Evolutionary conservation across 2,113 vertebrate genomes (phyloP).

Genomic region (Caranx melampygus): DNA sequence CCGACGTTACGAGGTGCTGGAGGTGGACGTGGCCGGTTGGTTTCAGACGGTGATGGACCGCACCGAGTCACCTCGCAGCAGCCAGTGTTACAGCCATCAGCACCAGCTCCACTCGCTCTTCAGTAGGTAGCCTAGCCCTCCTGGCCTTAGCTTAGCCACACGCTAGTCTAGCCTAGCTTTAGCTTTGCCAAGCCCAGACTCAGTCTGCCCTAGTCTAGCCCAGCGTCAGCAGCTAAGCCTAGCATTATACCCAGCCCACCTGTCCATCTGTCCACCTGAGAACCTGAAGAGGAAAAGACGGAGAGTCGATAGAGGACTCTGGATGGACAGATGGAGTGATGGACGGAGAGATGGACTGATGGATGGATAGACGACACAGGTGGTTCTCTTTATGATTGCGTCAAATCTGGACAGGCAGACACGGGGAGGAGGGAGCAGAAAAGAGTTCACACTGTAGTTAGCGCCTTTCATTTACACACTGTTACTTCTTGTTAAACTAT

Average conservation of each 20-base stretch:
- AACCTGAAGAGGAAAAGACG: constrained; percentile 38
- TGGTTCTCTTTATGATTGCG: constrained; percentile 27
- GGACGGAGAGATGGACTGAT: constrained; percentile 47
- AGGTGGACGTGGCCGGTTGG: constrained; percentile 96
- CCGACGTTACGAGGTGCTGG: constrained; percentile 91
- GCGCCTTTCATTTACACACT: constrained; percentile 46
- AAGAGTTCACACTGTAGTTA: constrained; percentile 57
- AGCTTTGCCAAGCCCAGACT: constrained; percentile 67
- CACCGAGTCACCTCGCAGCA: constrained; percentile 94
- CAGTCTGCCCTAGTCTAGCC: constrained; percentile 66
- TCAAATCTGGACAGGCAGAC: constrained; percentile 77
- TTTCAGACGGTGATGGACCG: constrained; percentile 96
- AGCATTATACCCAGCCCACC: constrained; percentile 45
- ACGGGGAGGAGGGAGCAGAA: constrained; percentile 23
- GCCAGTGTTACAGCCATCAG: constrained; percentile 92
- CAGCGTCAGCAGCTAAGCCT: constrained; percentile 62
- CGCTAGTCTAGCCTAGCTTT: constrained; percentile 70
- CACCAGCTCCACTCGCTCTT: constrained; percentile 95
- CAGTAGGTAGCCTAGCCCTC: constrained; percentile 86
- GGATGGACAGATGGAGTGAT: constrained; percentile 39
- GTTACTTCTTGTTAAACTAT: constrained; percentile 11
- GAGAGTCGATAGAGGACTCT: constrained; percentile 42
- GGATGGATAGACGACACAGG: constrained; percentile 38
- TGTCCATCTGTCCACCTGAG: constrained; percentile 62
- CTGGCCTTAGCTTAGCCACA: constrained; percentile 43